Evolutionary conservation across 2,797 vertebrate genomes (phyloP), one percentile per base, ranked within the genome.

Genomic region (Nothura maculosa): DNA sequence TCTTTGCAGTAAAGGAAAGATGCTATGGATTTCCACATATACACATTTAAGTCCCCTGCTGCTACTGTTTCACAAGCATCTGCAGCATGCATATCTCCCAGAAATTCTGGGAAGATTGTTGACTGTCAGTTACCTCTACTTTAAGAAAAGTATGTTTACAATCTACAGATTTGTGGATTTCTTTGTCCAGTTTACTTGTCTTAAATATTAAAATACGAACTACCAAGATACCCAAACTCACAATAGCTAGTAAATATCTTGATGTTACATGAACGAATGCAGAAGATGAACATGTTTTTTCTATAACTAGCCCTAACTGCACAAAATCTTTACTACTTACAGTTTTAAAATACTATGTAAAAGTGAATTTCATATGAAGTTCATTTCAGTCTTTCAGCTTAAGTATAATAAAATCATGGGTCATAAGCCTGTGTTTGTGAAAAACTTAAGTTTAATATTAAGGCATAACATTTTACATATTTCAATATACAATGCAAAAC

Each of bases 141-240:
- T 21, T 32, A 74, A 55, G 38, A 77, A 87, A 74, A 55, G 1
- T 5, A 5, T 27, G 14, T 82, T 80, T 77, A 45, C 17, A 66
- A 7, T 27, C 28, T 74, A 8, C 4, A 72, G 10, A 72, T 57
- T 21, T 55, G 5, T 36, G 9, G 7, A 27, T 48, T 43, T 52
- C 28, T 21, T 67, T 43, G 24, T 61, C 5, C 6, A 27, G 79
- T 82, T 63, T 43, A 2, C 20, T 80, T 89, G 17, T 60, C 10
- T 74, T 80, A 70, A 89, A 63, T 10, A 1, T 1, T 72, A 66
- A 58, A 72, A 20, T n/a, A 19, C 22, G 38, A 85, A 63, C 32
- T 66, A 38, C 2, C 6, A 40, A 45, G 36, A 68, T 18, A 1
- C 0, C 11, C 10, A 11, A 38, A 2, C 1, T 7, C 10, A 22